Base-by-base conservation (phyloP, 2,113 vertebrate genomes). In the Herpetotheres cachinnans region DNA sequence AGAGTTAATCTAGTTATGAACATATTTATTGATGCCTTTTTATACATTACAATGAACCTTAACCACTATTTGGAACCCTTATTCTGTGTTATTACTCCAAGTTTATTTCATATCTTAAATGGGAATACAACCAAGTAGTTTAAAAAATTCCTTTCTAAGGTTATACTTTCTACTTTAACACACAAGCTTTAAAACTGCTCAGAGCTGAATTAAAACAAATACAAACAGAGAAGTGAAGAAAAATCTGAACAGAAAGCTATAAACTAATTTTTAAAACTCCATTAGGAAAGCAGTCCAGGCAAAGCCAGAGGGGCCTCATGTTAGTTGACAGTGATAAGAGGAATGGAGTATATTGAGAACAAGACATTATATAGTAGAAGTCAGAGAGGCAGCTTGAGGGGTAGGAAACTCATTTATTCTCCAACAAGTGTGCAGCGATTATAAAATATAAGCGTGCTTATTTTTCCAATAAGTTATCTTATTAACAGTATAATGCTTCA, bases 261-360 rank as follows among this genome's bases (percentile, higher is more conserved):
- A 88, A 95, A 82, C 20, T 76, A 55, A 52, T 87, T 90, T 82
- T 89, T 40, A 30, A 65, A 89, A 79, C 34, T 76, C 70, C 40
- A 61, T 87, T 89, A 90, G 42, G 46, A 90, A 74, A 88, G 24
- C 36, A 66, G 50, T n/a, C n/a, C 34, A 55, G 49, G 46, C 90
- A 88, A 94, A 95, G 85, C 92, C 92, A 90, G 55, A 96, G 90
- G 90, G 72, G 4, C 19, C 27, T 93, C 27, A 30, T 55, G 38
- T 44, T 91, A 56, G 34, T 22, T 91, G 78, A 65, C 62, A 73
- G 27, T 83, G 49, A 93, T 83, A 77, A 93, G 46, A 80, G 26
- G 81, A 85, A 91, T 69, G 47, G 56, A 84, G 27, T 77, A 66
- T 58, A 15, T 38, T 87, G 54, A 91, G 82, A 58, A 82, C 0